Percentiles rank a stretch among this genome's conserved stretches.
Evolutionary conservation across 37 sponge, comb jelly and placozoan species (phyloP).

Genomic region (Cliona cf. orientalis): DNA sequence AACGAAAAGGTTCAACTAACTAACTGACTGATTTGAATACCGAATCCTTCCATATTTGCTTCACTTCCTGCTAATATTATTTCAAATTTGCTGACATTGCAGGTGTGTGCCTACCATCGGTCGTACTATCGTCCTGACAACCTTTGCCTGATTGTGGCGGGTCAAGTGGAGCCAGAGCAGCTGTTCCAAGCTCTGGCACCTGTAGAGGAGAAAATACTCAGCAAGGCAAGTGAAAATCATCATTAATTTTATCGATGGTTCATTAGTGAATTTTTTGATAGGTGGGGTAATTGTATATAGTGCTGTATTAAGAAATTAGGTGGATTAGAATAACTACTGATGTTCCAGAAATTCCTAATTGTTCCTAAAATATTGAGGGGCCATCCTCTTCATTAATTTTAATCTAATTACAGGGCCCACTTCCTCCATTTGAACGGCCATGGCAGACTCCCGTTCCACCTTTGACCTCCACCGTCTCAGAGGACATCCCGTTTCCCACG

Average conservation of each 20-base stretch:
- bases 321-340: no score
- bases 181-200: conserved; percentile 63
- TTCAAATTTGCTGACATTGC: background rate
- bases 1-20: conserved; percentile 91
- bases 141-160: conserved; percentile 78
- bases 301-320: no score
- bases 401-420: conserved; percentile 54
- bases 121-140: conserved; percentile 90
- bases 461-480: conserved; percentile 27
- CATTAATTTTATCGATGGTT: no score
- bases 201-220: conserved; percentile 81
- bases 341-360: no score
- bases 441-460: conserved; percentile 83
- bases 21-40: conserved; percentile 28
- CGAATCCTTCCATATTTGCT: background rate
- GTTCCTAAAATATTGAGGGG: no score
- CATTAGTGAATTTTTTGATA: no score
- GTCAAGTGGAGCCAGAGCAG: conserved; percentile 70
- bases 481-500: conserved; percentile 67
- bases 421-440: conserved; percentile 79
- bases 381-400: no score
- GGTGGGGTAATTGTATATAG: no score
- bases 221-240: conserved; percentile 75
- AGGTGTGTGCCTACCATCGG: conserved; percentile 81
- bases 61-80: background rate